Base-by-base conservation (phyloP, 2,113 vertebrate species). In the Dromas ardeola region DNA sequence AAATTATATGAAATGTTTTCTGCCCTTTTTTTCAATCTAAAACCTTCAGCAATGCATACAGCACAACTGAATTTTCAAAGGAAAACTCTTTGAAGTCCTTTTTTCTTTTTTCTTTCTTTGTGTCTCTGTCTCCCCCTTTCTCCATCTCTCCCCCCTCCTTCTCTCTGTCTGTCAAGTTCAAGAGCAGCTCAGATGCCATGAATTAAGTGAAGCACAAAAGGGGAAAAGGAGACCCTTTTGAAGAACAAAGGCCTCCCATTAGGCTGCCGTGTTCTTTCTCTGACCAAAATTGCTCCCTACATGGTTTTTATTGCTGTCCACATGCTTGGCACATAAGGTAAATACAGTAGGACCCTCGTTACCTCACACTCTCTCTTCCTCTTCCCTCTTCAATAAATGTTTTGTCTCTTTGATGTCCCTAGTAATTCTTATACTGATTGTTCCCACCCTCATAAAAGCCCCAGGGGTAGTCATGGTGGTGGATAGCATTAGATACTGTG, bases 131-230 rank as follows among this genome's bases (percentile, higher is more conserved):
- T 95, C 91, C 95, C 97, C 92, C 92, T 87, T 97, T 96, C 79
- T 92, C 94, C 91, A 82, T 96, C 81, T 96, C 78, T 95, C 78
- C 94, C 89, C 93, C 93, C 96, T 95, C 93, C 96, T 96, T 89
- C 81, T 95, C 92, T 96, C 95, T 91, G 97, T 98, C 98, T 98
- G 98, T 98, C 98, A 98, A 98, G 98, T 98, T 98, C 98, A 98
- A 98, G 98, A 98, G 98, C 96, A 97, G 98, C 98, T 98, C 98
- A 98, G 98, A 98, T 97, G 97, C 98, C 98, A 93, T 98, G 98
- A 98, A 98, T 98, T 98, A 98, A 98, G 96, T 97, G 98, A 98
- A 98, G 97, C 98, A 98, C 98, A 98, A 98, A 98, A 98, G 96
- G 97, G 98, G 98, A 93, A 97, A 98, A 98, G 98, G 97, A 98